Evolutionary conservation across 2,113 vertebrate genomes (phyloP).

Genomic region (Albula goreensis): DNA sequence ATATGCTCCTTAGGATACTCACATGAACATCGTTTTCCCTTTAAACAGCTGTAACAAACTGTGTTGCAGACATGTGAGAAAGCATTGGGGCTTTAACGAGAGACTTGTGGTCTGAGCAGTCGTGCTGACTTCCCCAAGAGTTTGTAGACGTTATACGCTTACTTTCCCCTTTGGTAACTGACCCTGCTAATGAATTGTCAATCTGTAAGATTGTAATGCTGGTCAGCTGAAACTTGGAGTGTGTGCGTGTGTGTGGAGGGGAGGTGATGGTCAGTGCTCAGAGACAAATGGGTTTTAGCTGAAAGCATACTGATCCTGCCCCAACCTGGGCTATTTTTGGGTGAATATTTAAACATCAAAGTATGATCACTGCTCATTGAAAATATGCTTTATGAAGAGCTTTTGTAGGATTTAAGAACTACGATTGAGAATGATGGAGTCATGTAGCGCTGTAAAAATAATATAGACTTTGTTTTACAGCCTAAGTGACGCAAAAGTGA

Average conservation of each 20-base stretch:
- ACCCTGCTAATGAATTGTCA: conserved; percentile 58
- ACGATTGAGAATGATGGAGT: not conserved
- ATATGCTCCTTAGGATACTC: not conserved
- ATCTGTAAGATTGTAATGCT: conserved; percentile 45
- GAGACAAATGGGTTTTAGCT: too few species aligned
- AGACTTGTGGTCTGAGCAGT: conserved; percentile 34
- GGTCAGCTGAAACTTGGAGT: not conserved
- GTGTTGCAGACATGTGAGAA: conserved; percentile 1
- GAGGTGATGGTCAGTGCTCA: too few species aligned
- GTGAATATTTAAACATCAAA: not conserved
- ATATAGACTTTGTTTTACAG: too few species aligned
- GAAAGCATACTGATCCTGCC: not conserved
- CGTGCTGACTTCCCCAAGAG: conserved; percentile 47
- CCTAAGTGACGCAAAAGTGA: too few species aligned
- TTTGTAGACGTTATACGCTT: conserved; percentile 53
- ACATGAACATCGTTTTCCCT: not conserved
- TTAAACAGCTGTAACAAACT: not conserved
- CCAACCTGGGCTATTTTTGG: not conserved
- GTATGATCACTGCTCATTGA: not conserved
- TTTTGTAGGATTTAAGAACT: not conserved
- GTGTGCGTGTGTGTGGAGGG: too few species aligned
- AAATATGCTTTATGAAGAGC: not conserved
- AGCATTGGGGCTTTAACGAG: conserved; percentile 26
- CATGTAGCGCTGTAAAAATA: too few species aligned
- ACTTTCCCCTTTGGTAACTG: conserved; percentile 55